Evolutionary conservation across 2,888 invertebrate species (phyloP), one percentile per base, ranked within the genome.

Genomic region (Polyommatus icarus): DNA sequence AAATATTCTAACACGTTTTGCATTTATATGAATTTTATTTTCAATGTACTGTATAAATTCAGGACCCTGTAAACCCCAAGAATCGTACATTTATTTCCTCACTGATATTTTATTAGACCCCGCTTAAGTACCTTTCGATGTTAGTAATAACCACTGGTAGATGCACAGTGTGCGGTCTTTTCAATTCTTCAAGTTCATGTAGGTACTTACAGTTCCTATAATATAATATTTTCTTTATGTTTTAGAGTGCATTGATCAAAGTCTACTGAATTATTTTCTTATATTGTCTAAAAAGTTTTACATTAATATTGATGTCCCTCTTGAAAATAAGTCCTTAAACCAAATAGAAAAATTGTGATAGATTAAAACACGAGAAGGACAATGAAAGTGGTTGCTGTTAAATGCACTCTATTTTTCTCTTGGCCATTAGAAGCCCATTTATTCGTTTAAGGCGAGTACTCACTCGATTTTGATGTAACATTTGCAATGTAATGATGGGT

Each of bases 401-500:
- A 67, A 67, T 67, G 67, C 29, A 20, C 29, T 67, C 67, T 67
- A 29, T 15, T 29, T 5, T 29, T 24, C 61, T 24, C 20, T 67
- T 12, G 29, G 15, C 67, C 20, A 24, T 61, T 24, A 24, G 15
- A 10, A 29, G 29, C 32, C 7, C 8, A 1, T 67, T 67, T 15
- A 5, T 67, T 67, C 15, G 54, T 10, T 18, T 75, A 29, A 2
- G 54, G 29, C 54, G 50, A 29, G 8, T 12, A 10, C 40, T 40
- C 24, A 40, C 40, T 40, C 54, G 46, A 75, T 50, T 75, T 54
- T 75, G 59, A 75, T 71, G 76, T 78, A 54, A 77, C 77, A 75
- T 80, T 79, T 81, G 78, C 80, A 80, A 79, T 80, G 83, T 81
- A 83, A 87, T 88, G 86, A 84, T 88, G 89, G 89, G 87, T 93